Percentiles rank a stretch among this genome's conserved stretches.
These are phyloP conservation scores for Siniperca knerii DNA, from an alignment of 2,113 vertebrate genomes.

Conservation along the genomic window DNA sequence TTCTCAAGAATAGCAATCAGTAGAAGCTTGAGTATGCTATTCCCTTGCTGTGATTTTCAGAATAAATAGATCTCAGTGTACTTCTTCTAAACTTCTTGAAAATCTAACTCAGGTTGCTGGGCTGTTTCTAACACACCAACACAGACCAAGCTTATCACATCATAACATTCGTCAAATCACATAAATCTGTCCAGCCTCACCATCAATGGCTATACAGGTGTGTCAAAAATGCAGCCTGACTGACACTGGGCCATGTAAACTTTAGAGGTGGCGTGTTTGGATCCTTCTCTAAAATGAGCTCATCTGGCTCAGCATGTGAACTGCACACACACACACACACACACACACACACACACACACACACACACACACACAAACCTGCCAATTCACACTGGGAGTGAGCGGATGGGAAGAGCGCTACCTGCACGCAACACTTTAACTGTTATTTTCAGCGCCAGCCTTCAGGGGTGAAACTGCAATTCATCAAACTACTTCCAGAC, in stretches of 20 bases:
- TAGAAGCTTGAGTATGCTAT: background rate
- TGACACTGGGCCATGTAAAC: background rate
- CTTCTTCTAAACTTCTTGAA: background rate
- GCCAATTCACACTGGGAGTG: slow-evolving; percentile 9
- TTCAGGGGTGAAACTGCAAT: background rate
- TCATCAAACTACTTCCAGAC: slow-evolving; percentile 10
- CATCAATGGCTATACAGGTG: background rate
- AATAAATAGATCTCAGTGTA: background rate
- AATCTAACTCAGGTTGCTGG: slow-evolving; percentile 13
- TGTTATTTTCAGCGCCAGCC: slow-evolving; percentile 18
- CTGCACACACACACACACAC: background rate
- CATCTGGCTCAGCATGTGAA: slow-evolving; percentile 48
- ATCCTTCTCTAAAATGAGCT: slow-evolving; percentile 46
- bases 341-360: slow-evolving; percentile 14
- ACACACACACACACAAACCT: slow-evolving; percentile 28
- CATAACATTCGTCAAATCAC: slow-evolving; percentile 11
- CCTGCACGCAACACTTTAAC: slow-evolving; percentile 9
- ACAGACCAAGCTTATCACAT: slow-evolving; percentile 17
- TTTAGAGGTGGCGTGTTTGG: slow-evolving; percentile 34
- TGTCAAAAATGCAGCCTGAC: slow-evolving; percentile 9
- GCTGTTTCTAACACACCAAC: background rate
- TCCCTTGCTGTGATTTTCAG: background rate
- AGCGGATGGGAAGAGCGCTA: slow-evolving; percentile 6
- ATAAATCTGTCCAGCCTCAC: slow-evolving; percentile 3
- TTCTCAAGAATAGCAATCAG: background rate